phyloP scores from a whole-genome alignment of 2,888 invertebrate species.

The Elysia crispata region DNA sequence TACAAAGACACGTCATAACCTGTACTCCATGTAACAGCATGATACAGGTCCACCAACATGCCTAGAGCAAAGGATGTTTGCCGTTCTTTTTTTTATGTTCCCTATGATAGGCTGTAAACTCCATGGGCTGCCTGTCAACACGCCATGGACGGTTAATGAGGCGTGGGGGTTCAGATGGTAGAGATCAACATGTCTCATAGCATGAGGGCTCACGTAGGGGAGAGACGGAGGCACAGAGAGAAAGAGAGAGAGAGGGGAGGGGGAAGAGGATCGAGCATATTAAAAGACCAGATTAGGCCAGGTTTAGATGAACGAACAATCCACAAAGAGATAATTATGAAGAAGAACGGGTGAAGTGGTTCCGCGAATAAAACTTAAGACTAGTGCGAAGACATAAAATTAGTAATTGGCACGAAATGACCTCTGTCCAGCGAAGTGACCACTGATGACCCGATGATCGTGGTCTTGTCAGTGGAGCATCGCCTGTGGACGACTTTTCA shows the following conservation, averaged over 20 bases:
- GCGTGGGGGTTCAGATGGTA: background rate
- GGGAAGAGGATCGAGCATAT: too few species aligned
- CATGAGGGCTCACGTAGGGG: background rate
- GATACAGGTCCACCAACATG: too few species aligned
- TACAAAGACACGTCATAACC: too few species aligned
- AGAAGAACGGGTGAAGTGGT: background rate
- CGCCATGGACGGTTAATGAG: background rate
- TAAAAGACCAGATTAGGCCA: too few species aligned
- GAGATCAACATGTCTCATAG: background rate
- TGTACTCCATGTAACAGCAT: too few species aligned
- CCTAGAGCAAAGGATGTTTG: too few species aligned
- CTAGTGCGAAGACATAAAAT: slow-evolving; percentile 10
- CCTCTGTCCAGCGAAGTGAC: background rate
- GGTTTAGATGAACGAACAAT: too few species aligned
- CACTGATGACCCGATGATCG: background rate
- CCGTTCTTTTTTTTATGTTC: too few species aligned
- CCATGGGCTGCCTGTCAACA: background rate
- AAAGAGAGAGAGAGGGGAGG: background rate
- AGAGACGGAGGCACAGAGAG: slow-evolving; percentile 1
- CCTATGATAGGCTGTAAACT: background rate
- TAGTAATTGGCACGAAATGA: background rate
- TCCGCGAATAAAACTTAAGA: too few species aligned
- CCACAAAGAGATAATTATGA: background rate
- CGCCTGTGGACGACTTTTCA: too few species aligned
- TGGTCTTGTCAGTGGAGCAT: too few species aligned